Base-by-base conservation (phyloP, 2,113 vertebrate species). In the Dunckerocampus dactyliophorus region DNA sequence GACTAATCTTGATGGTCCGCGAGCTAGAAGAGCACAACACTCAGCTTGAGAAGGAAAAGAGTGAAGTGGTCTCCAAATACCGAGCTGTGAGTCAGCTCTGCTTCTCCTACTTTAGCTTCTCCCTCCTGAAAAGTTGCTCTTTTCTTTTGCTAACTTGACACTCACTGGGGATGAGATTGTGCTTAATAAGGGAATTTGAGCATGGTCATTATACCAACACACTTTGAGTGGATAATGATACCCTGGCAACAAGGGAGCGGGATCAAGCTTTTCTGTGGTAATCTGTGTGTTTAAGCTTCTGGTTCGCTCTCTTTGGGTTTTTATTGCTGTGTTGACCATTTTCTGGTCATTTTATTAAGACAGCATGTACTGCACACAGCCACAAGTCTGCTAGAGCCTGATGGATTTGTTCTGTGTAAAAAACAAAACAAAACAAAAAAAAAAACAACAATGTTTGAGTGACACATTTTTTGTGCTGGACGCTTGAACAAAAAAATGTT, bases 11-110 rank as follows among this genome's bases (percentile, higher is more conserved):
- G 51, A 75, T 59, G 19, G 71, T 88, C 60, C 70, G 55, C 4
- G 85, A 88, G 63, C 85, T 88, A 20, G 85, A 90, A 82, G 80
- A 77, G 68, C 80, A 85, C 65, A 90, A 82, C 76, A 28, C 31
- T 9, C 74, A 65, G 62, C 82, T 90, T 20, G 48, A 62, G 69
- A 48, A 74, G 71, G 84, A 89, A 50, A 88, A 82, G 65, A 77
- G 81, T 69, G 85, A 89, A 47, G 75, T 69, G 70, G 70, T 71
- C 75, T 13, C 77, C 42, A 85, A 70, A 72, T 80, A 81, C 72
- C 74, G 31, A 71, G 72, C 87, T 67, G 89, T 91, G 79, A 90
- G 89, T 91, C 59, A 28, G 56, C 69, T 90, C 54, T 37, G 56
- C 65, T 24, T 62, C 60, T 63, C 61, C 31, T 24, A 24, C 54